Conservation (phyloP, 2,797 vertebrate species). For the Graptemys geographica region DNA sequence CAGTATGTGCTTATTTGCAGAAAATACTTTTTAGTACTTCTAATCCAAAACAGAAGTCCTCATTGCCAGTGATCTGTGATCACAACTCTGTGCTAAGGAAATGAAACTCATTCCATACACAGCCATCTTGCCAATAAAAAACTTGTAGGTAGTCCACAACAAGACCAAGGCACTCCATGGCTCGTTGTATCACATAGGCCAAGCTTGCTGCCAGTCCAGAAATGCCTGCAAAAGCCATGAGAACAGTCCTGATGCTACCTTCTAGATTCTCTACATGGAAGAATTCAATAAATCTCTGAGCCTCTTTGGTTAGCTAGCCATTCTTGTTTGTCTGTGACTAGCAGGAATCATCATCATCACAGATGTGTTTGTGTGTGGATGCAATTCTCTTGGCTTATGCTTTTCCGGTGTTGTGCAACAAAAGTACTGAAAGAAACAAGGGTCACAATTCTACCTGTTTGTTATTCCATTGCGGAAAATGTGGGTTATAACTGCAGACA, state of each 20-base stretch:
- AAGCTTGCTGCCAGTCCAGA: constrained; percentile 91
- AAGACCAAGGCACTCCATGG: not conserved
- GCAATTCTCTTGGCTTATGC: constrained; percentile 73
- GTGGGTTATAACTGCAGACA: constrained; percentile 79
- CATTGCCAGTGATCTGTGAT: constrained; percentile 6
- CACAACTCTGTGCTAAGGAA: not conserved
- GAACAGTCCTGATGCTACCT: constrained; percentile 85
- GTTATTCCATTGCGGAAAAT: constrained; percentile 86
- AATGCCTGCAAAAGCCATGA: constrained; percentile 89
- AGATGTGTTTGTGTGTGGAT: constrained; percentile 81
- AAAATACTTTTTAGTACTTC: not conserved
- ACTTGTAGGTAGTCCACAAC: not conserved
- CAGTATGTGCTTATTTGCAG: not conserved
- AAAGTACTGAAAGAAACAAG: constrained; percentile 86
- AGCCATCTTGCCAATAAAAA: not conserved
- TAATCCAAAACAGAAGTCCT: not conserved
- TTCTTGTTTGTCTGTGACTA: constrained; percentile 83
- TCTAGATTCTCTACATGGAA: constrained; percentile 91
- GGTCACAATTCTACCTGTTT: constrained; percentile 89
- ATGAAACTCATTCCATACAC: not conserved
- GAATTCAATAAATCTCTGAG: constrained; percentile 93
- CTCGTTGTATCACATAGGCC: constrained; percentile 90
- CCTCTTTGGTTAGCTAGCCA: constrained; percentile 89
- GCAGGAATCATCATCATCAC: constrained; percentile 80
- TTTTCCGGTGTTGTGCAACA: constrained; percentile 82